Percentiles rank a stretch among this genome's conserved stretches.
Conservation (phyloP, 2,888 invertebrate genomes). For the Tromatobia lineatoria region DNA sequence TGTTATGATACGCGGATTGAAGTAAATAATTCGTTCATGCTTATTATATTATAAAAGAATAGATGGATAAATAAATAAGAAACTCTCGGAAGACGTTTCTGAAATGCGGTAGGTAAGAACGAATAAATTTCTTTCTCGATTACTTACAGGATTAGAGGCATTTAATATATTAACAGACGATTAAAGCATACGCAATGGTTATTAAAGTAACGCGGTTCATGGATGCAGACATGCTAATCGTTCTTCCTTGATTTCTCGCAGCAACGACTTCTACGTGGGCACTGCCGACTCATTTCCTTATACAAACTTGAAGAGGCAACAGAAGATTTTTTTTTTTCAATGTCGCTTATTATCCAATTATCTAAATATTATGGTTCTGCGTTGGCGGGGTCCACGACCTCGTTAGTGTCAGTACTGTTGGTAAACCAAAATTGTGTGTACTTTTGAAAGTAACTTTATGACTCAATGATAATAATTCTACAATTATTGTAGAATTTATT, state of each 20-base stretch:
- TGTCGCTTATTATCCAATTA: slow-evolving; percentile 60
- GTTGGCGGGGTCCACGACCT: slow-evolving; percentile 52
- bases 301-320: slow-evolving; percentile 4
- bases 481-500: no score
- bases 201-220: slow-evolving; percentile 10
- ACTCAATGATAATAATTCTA: background rate
- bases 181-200: slow-evolving; percentile 45
- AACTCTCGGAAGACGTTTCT: background rate
- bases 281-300: background rate
- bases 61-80: no score
- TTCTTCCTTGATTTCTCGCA: slow-evolving; percentile 27
- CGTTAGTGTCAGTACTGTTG: slow-evolving; percentile 17
- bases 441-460: background rate
- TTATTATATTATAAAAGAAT: no score
- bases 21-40: background rate
- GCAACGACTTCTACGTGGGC: background rate
- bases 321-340: background rate
- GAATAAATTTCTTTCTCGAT: background rate
- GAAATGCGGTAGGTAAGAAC: background rate
- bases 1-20: no score
- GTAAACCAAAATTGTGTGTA: background rate
- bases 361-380: slow-evolving; percentile 35
- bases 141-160: slow-evolving; percentile 18
- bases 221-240: slow-evolving; percentile 9
- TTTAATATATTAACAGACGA: slow-evolving; percentile 49